A percentile compares a stretch with the other conserved stretches of the same genome.
Conservation (phyloP, 2,797 vertebrate species). For the Eulemur mongoz region DNA sequence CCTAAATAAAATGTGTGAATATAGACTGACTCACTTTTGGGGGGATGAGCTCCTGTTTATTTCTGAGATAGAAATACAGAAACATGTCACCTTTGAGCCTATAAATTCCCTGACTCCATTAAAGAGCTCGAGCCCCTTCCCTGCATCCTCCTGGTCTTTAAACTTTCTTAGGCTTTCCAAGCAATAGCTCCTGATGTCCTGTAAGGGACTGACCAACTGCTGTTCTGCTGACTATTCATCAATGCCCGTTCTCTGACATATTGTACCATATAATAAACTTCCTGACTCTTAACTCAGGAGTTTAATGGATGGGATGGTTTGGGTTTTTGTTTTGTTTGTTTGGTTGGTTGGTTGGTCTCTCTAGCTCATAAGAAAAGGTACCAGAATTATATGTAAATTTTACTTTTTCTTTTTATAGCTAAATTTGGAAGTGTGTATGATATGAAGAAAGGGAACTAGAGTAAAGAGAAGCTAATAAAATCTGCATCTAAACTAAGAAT, state of each 20-base stretch:
- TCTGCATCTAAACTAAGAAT: neutral
- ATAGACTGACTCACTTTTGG: neutral
- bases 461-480: neutral
- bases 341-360: neutral
- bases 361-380: neutral
- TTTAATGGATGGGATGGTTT: neutral
- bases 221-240: neutral
- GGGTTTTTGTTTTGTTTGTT: neutral
- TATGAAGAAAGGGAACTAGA: neutral
- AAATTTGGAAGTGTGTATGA: neutral
- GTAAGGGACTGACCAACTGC: neutral
- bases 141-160: neutral
- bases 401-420: neutral
- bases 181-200: neutral
- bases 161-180: neutral
- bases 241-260: neutral
- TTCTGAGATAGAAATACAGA: neutral
- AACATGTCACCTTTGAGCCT: neutral
- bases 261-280: neutral
- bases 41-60: neutral
- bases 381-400: neutral
- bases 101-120: neutral
- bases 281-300: neutral
- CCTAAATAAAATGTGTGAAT: constrained; percentile 32
- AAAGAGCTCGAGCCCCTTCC: neutral